These are phyloP conservation scores for Heliconius charithonia DNA, from an alignment of 2,888 invertebrate species.

Conservation along the genomic window DNA sequence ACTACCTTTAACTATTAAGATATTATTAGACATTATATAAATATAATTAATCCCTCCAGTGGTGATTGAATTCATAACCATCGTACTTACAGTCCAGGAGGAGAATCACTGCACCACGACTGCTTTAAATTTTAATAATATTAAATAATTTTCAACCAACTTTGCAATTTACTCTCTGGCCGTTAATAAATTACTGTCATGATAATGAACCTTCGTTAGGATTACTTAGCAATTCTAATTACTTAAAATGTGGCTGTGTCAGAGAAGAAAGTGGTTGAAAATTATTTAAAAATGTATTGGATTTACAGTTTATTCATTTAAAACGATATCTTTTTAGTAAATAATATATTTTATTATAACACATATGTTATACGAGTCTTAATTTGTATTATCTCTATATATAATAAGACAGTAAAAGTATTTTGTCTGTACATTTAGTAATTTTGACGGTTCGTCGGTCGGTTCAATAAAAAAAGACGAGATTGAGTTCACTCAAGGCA, in stretches of 20 bases:
- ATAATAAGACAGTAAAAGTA: too few species aligned
- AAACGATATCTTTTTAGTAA: not conserved
- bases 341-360: not conserved
- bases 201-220: constrained; percentile 34
- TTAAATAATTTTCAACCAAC: constrained; percentile 13
- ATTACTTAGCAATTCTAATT: constrained; percentile 38
- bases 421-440: too few species aligned
- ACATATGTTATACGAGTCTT: not conserved
- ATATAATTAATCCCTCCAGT: too few species aligned
- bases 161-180: constrained; percentile 18
- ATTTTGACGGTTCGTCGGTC: too few species aligned
- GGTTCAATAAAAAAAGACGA: too few species aligned
- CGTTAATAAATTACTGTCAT: constrained; percentile 33
- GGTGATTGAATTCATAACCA: too few species aligned
- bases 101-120: not conserved
- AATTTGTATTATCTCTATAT: too few species aligned
- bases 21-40: too few species aligned
- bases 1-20: too few species aligned
- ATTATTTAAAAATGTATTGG: constrained; percentile 3
- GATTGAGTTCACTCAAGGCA: too few species aligned
- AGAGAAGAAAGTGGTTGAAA: constrained; percentile 22
- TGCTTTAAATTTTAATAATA: not conserved
- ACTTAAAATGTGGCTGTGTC: constrained; percentile 7
- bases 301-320: not conserved
- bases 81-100: too few species aligned